Evolutionary conservation across 2,113 vertebrate species (phyloP), one percentile per base, ranked within the genome.

Genomic region (Tyrannus savana): DNA sequence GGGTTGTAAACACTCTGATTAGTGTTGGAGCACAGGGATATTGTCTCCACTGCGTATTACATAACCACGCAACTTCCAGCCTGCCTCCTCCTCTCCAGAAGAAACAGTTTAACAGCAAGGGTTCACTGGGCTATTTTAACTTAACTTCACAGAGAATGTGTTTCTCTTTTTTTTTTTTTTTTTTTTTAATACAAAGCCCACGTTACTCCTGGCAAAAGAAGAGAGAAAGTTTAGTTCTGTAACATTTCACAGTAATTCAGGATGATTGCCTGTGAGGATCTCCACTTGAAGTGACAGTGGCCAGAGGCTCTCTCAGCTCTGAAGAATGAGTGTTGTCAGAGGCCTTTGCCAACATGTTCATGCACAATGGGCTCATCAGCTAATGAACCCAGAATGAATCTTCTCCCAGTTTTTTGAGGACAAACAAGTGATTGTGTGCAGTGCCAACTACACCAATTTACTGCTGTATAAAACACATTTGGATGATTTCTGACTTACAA

Each of bases 1-100:
- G 83, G 55, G 52, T 47, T 92, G 87, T 95, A 90, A 96, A 94
- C 92, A 80, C 72, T 80, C 93, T 3, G 76, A 87, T 86, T 94
- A 93, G 94, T 82, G 86, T 86, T 85, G 87, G 81, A 95, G 94
- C 95, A 82, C 68, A 44, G 73, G 46, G 78, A 27, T 31, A 75
- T 86, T 94, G 91, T 95, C 94, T 74, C 33, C 27, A 11, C 35
- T 19, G 7, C 7, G 0, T 23, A 30, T 80, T 96, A 60, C 77
- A 84, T 50, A 97, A 96, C 59, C 33, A 6, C 0, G 0, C 35
- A 46, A 63, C 49, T 89, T 63, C 42, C 77, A 76, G 1, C 24
- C 74, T 80, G 67, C 59, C 62, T 75, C 64, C 50, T 80, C 33
- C 41, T n/a, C 37, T 84, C 53, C 86, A 76, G n/a, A 67, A 95